Evolutionary conservation across 92 coral and sea anemone genomes (phyloP), one percentile per base, ranked within the genome.

Genomic region (Porites rus): DNA sequence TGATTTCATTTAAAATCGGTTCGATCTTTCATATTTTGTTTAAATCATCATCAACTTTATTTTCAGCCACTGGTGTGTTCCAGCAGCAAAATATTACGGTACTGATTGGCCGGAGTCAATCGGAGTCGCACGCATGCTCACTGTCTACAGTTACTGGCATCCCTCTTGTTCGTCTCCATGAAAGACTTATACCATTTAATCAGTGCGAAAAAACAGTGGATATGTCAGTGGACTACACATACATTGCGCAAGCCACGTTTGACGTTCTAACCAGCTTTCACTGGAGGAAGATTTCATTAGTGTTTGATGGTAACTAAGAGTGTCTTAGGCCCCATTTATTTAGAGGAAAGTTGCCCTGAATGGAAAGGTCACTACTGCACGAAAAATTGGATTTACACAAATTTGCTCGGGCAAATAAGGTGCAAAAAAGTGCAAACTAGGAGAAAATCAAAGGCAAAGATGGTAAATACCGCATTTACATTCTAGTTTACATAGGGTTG

Each of bases 191-290:
- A n/a, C 13, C 6, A 50, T 65, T 74, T 7, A 80, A 73, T 11
- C 63, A 74, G 14, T 93, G 96, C 51, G 69, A 84, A 10, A 75
- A 71, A 19, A 76, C 88, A 9, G 74, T 91, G 53, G 74, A 79
- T 51, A 77, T 91, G 92, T 84, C 94, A 69, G 91, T 92, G 83
- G 90, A 74, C 25, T 84, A 91, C 65, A 51, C 51, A 13, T 76
- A 79, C 22, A 78, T 65, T 22, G 92, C 90, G 19, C 84, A 77
- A 14, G 96, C 96, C 1, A 75, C 90, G 4, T 76, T 90, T 19
- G 86, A 87, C 61, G 56, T 87, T 6, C 19, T 93, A 85, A 89
- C 80, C 22, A 43, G 69, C 7, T 84, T 88, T 71, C 68, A 69
- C 16, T 93, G 92, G 87, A 76, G 65, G 83, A 93, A 76, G 67